Conservation (phyloP, 2,797 vertebrate genomes). For the Falco rusticolus region DNA sequence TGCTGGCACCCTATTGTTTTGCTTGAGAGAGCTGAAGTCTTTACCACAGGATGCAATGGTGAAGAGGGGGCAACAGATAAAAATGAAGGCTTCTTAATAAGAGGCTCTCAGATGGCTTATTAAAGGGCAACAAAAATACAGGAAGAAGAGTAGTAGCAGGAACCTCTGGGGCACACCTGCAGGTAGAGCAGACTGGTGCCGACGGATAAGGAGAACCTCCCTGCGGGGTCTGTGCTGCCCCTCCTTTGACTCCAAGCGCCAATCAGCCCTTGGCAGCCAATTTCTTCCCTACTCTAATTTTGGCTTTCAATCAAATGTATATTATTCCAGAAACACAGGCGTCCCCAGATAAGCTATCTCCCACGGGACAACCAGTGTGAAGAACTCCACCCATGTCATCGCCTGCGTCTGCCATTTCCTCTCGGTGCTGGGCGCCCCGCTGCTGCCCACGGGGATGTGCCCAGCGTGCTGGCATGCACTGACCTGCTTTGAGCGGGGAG, state of each 20-base stretch:
- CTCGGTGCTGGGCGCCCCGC: background rate
- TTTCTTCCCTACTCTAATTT: slow-evolving; percentile 18
- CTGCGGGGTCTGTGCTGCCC: background rate
- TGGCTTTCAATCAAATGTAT: slow-evolving; percentile 65
- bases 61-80: background rate
- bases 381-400: slow-evolving; percentile 57
- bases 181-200: background rate
- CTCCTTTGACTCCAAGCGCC: slow-evolving; percentile 6
- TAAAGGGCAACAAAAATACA: slow-evolving; percentile 20
- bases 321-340: slow-evolving; percentile 72
- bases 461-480: rapidly evolving
- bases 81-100: background rate
- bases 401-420: slow-evolving; percentile 11
- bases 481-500: background rate
- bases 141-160: background rate
- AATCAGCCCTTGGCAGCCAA: slow-evolving; percentile 33
- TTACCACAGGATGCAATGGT: background rate
- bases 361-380: slow-evolving; percentile 64
- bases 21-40: background rate
- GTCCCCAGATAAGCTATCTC: slow-evolving; percentile 78
- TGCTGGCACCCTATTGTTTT: background rate
- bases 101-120: background rate
- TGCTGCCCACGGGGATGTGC: background rate
- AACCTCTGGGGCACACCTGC: background rate
- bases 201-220: slow-evolving; percentile 10